Base-by-base conservation (phyloP, 2,113 vertebrate genomes). In the Chamaetylas fuelleborni region DNA sequence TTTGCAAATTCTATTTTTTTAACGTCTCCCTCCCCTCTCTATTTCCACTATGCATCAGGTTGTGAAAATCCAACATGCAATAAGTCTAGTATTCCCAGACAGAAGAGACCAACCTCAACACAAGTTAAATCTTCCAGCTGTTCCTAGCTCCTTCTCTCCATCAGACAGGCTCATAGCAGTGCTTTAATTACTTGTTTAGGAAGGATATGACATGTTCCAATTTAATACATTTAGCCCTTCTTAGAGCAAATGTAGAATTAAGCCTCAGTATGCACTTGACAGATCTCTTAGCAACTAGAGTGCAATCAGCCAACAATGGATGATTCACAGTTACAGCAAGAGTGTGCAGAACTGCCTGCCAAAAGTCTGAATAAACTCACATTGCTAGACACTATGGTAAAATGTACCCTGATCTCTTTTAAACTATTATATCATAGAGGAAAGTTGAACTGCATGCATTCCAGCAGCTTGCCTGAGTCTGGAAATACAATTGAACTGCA, bases 381-480 rank as follows among this genome's bases (percentile, higher is more conserved):
- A 98, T 97, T 97, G 98, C 98, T 98, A 98, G 98, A 98, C 97
- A 97, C 97, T 97, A 97, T 94, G 97, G 97, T 98, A 98, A 98
- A 98, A 98, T 72, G 97, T 95, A 97, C 97, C 88, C 97, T 97
- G 97, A 97, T 97, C 97, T 97, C 97, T 97, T 97, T 97, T 97
- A 98, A 97, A 98, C 96, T 96, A 97, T 97, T 97, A 97, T 97
- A 97, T 97, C 97, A 98, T 96, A 97, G 93, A 61, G 83, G 96
- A 97, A 97, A 98, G 97, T 97, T 96, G 96, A 97, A 97, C 81
- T 93, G 88, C 79, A 78, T 91, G 95, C 97, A 97, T 97, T 97
- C 96, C 96, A 97, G 94, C 95, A 97, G 95, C 81, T 97, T 31
- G 54, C 66, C 73, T 1, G 38, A 95, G 94, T 97, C 97, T 97